Base-by-base conservation (phyloP, 2,113 vertebrate genomes). In the Candoia aspera region DNA sequence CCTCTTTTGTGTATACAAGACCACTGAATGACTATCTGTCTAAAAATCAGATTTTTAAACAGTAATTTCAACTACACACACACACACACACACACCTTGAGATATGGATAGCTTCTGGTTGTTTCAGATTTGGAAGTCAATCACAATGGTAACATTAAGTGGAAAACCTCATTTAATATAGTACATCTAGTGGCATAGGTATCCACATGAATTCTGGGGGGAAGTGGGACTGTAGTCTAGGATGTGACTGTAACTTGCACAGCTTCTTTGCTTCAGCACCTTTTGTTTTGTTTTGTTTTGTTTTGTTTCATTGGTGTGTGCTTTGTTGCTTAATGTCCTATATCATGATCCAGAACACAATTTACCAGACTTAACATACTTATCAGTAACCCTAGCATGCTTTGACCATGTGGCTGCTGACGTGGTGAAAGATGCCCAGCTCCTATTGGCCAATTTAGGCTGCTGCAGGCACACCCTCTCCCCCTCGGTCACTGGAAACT, bases 1-100 rank as follows among this genome's bases (percentile, higher is more conserved):
- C 59, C 37, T 92, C 90, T 88, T 12, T 0, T 29, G 87, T 33
- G n/a, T 0, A 0, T 8, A 23, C 57, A 37, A 91, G 24, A 57
- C 42, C 87, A 58, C 90, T 90, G 94, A 94, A 49, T 79, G 73
- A 79, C 73, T 42, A 37, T 73, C n/a, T 21, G 17, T 42, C 4
- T 21, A 59, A 85, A 96, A 17, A 4, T 86, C 0, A 0, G 64
- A 8, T 53, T 53, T 92, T 3, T 4, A 1, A 53, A 60, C 53
- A 92, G 58, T 90, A 19, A 89, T 54, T 90, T 68, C 92, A 93
- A 57, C 90, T n/a, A n/a, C n/a, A n/a, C n/a, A 42, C 42, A 42
- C 42, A 42, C 42, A 42, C 42, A 42, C 42, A 42, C 42, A 42
- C 42, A 42, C 42, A 2, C 42, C 42, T 42, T 42, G 90, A 91